Evolutionary conservation across 2,797 vertebrate genomes (phyloP), one percentile per base, ranked within the genome.

Genomic region (Limosa lapponica): DNA sequence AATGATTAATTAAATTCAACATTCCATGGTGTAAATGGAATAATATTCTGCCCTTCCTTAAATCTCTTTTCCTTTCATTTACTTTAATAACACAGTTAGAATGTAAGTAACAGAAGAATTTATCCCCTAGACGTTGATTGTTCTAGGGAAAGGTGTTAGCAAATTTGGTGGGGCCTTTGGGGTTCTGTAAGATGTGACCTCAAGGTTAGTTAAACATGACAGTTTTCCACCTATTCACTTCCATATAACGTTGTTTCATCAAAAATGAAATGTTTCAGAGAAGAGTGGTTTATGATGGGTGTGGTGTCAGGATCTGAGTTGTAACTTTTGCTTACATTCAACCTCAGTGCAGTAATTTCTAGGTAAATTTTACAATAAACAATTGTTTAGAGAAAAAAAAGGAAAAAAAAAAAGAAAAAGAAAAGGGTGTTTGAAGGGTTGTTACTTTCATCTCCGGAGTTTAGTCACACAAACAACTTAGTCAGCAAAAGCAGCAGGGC

Each of bases 111-210:
- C 5, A 34, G 8, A 28, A 61, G 15, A 78, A 81, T 81, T 74
- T 61, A 39, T 34, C 9, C 28, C 16, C 16, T 4, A 48, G 1
- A 3, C 1, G 3, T 24, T 7, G 0, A 25, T 16, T n/a, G 3
- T 25, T 10, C 32, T 7, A 24, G 11, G 6, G 16, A 69, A 75
- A 64, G 4, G 3, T 23, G 12, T 16, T 43, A 37, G 6, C 5
- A 70, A 57, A 54, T 8, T 22, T 36, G 2, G 4, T 39, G 28
- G 3, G 3, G 14, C 46, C 32, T 75, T 67, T 27, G 22, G 10
- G 3, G 5, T 41, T 22, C 19, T 46, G 41, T 2, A 69, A 32
- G 16, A 11, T 58, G 8, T n/a, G 30, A 77, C 23, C 6, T 16
- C 27, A 34, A 25, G 2, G 1, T 44, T 49, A 24, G 43, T 39